Evolutionary conservation across 2,113 vertebrate species (phyloP).

Genomic region (Erpornis zantholeuca): DNA sequence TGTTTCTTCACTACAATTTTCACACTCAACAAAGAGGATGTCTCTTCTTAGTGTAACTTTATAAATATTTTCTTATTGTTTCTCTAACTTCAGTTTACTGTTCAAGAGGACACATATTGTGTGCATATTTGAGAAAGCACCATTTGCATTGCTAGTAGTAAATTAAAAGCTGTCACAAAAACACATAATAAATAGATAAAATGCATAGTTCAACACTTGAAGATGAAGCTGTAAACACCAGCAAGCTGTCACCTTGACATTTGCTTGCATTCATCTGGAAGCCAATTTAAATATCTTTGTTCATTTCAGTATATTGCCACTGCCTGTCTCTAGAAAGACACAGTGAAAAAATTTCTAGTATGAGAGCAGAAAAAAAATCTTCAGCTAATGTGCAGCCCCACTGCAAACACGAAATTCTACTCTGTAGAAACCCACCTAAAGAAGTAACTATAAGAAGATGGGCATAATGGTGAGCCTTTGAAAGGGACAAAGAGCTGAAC

Average conservation of each 20-base stretch:
- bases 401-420: not conserved
- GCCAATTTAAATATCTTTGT: not conserved
- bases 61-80: not conserved
- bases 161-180: not conserved
- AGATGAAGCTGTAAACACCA: not conserved
- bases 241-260: slow-evolving; percentile 12
- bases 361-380: not conserved
- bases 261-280: not conserved
- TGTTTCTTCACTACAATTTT: not conserved
- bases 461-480: not conserved
- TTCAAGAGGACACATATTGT: not conserved
- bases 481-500: not conserved
- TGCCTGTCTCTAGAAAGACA: not conserved
- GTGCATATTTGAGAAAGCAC: not conserved
- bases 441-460: not conserved
- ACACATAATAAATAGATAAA: not conserved
- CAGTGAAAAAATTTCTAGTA: not conserved
- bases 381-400: not conserved
- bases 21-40: not conserved
- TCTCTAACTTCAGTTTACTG: not conserved
- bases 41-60: not conserved
- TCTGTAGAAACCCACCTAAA: not conserved
- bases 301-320: not conserved
- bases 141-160: not conserved
- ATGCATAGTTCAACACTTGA: not conserved